Evolutionary conservation across 2,797 vertebrate species (phyloP), one percentile per base, ranked within the genome.

Genomic region (Siniperca undulata): DNA sequence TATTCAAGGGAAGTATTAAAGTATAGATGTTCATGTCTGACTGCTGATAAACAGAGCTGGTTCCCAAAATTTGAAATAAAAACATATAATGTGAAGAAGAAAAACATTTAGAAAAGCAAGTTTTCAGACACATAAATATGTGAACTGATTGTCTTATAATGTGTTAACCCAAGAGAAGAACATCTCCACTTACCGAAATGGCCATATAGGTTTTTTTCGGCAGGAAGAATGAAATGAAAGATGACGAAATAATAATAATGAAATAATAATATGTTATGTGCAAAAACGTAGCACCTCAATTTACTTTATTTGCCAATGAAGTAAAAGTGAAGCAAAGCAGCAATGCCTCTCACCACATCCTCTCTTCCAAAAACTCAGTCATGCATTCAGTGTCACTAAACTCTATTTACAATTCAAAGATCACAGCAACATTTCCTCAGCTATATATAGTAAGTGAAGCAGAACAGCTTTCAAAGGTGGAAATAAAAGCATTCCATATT

Each of bases 341-440:
- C 30, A 11, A 7, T 7, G 46, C 14, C 34, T 69, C 71, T 27
- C 11, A 7, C 42, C 13, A 20, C 22, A 59, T 34, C 55, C 24
- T 22, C 22, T 24, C 46, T 24, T 24, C 46, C 13, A 36, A 46
- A 62, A 70, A 44, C 56, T 22, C 48, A 22, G 34, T n/a, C 10
- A 27, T 34, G 76, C 44, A 14, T 40, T 52, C 27, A 67, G 36
- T 67, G n/a, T n/a, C 36, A 60, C 30, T 16, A 59, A 69, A 53
- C 59, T 74, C 36, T 66, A 65, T 67, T 70, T 61, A 34, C 36
- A 36, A 59, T 42, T 13, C 36, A 19, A 46, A 46, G 12, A 67
- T 61, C 48, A 78, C 75, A 81, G 53, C 20, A 30, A 2, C 27
- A 7, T 6, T 38, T 50, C 7, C 46, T 60, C 19, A 13, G 46